Evolutionary conservation across 2,888 invertebrate species (phyloP).

Genomic region (Agrotis puta): DNA sequence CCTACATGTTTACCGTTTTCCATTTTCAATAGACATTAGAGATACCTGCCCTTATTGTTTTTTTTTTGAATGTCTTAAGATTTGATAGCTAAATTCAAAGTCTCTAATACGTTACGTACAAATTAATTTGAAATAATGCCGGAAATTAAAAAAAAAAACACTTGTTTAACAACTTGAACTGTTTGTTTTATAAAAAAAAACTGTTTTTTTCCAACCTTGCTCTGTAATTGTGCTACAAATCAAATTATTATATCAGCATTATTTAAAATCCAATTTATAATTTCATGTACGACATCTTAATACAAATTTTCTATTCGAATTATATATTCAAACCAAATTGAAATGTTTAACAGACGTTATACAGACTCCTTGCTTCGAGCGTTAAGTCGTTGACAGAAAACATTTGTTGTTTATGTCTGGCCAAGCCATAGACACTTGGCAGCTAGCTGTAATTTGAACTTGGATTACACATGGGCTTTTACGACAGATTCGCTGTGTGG

Average conservation of each 20-base stretch:
- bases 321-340: slow-evolving; percentile 4
- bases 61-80: too few relatives aligned
- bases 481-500: slow-evolving; percentile 24
- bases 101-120: too few relatives aligned
- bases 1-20: too few relatives aligned
- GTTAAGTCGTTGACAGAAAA: slow-evolving; percentile 34
- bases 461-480: slow-evolving; percentile 33
- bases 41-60: too few relatives aligned
- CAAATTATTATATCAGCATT: background rate
- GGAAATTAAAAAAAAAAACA: too few relatives aligned
- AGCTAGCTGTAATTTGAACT: slow-evolving; percentile 45
- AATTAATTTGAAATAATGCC: too few relatives aligned
- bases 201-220: too few relatives aligned
- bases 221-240: too few relatives aligned
- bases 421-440: slow-evolving; percentile 37
- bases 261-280: background rate
- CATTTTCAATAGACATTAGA: too few relatives aligned
- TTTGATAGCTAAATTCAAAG: background rate
- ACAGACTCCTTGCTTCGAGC: slow-evolving; percentile 1
- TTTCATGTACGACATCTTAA: background rate
- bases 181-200: too few relatives aligned
- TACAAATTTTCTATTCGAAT: background rate
- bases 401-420: slow-evolving; percentile 50
- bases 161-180: too few relatives aligned
- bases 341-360: background rate